These are phyloP conservation scores for Drosophila nikananu DNA, from an alignment of 1,140 invertebrate genomes.

Conservation along the genomic window DNA sequence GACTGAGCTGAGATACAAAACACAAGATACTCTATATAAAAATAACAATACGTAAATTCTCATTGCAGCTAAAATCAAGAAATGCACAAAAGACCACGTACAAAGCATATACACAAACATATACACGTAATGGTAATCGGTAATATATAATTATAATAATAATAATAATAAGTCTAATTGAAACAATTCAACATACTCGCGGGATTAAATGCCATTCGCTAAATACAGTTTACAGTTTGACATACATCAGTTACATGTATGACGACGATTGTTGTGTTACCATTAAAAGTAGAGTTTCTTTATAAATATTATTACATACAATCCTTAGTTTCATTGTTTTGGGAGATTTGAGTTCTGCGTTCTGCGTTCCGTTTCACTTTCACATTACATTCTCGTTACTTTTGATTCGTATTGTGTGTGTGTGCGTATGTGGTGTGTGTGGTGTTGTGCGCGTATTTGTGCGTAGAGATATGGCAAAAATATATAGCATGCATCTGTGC, in stretches of 20 bases:
- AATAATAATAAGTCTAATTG: slow-evolving; percentile 68
- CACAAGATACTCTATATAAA: slow-evolving; percentile 23
- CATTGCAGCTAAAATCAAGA: slow-evolving; percentile 56
- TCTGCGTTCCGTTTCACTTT: slow-evolving; percentile 28
- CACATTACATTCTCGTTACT: slow-evolving; percentile 19
- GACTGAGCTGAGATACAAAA: slow-evolving; percentile 39
- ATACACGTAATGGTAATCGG: slow-evolving; percentile 24
- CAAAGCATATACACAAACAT: slow-evolving; percentile 48
- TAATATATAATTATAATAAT: slow-evolving; percentile 46
- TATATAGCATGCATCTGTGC: slow-evolving; percentile 54
- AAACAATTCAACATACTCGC: slow-evolving; percentile 71
- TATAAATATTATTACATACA: slow-evolving; percentile 62
- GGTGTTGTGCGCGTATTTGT: slow-evolving; percentile 26
- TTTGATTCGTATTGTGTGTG: slow-evolving; percentile 38
- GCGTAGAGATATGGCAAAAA: slow-evolving; percentile 48
- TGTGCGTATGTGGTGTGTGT: slow-evolving; percentile 5
- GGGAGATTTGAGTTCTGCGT: slow-evolving; percentile 66
- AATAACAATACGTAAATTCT: slow-evolving; percentile 59
- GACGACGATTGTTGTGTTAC: slow-evolving; percentile 25
- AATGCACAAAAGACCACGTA: slow-evolving; percentile 48
- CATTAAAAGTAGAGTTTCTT: slow-evolving; percentile 39
- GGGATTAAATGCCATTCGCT: slow-evolving; percentile 79
- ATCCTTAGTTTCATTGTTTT: slow-evolving; percentile 47
- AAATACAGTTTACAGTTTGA: slow-evolving; percentile 62
- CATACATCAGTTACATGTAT: slow-evolving; percentile 41